These are phyloP conservation scores for Actenoides hombroni DNA, from an alignment of 2,113 vertebrate species.

Conservation along the genomic window DNA sequence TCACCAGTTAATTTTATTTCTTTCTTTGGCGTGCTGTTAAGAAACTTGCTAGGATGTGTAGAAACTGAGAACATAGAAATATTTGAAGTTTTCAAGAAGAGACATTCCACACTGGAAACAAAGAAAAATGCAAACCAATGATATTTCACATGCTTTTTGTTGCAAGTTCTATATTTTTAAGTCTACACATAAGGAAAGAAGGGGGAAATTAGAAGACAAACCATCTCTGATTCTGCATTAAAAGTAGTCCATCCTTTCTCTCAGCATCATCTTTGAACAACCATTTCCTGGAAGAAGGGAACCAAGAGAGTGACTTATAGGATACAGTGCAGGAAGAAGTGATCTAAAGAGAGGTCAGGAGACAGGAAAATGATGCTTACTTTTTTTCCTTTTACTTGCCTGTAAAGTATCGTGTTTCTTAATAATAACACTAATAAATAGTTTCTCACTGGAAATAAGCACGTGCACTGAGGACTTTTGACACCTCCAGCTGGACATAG, in stretches of 20 bases:
- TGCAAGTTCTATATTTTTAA: background rate
- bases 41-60: background rate
- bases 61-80: background rate
- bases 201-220: background rate
- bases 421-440: background rate
- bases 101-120: background rate
- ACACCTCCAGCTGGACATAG: background rate
- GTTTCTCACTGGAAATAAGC: background rate
- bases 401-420: background rate
- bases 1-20: background rate
- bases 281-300: background rate
- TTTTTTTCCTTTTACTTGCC: background rate
- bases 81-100: background rate
- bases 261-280: background rate
- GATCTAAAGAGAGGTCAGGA: background rate
- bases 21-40: background rate
- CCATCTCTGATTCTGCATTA: background rate
- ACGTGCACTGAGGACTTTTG: background rate
- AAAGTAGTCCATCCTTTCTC: background rate
- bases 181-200: background rate
- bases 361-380: background rate
- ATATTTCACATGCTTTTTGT: background rate
- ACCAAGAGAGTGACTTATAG: background rate
- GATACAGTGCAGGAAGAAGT: background rate
- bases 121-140: background rate